Evolutionary conservation across 1,140 invertebrate genomes (phyloP).

Genomic region (Chrysopa pallens): DNA sequence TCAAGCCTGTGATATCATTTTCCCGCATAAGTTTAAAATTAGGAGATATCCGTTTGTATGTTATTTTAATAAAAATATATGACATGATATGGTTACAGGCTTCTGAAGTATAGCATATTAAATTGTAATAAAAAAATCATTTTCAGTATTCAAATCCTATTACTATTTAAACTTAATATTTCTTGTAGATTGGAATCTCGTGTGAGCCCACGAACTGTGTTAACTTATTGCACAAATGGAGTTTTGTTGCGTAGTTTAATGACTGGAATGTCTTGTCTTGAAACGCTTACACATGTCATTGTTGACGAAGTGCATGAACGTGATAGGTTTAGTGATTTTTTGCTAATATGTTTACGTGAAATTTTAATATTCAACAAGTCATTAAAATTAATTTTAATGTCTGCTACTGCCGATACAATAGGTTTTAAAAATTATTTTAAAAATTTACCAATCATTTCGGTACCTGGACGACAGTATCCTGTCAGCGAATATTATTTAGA

Average conservation of each 20-base stretch:
- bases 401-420: slow-evolving; percentile 71
- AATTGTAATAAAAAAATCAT: no score
- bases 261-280: slow-evolving; percentile 36
- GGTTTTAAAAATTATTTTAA: slow-evolving; percentile 63
- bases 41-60: no score
- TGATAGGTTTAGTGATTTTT: slow-evolving; percentile 82
- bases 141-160: no score
- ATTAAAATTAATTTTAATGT: slow-evolving; percentile 81
- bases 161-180: no score
- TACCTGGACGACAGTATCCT: slow-evolving; percentile 61
- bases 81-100: no score
- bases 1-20: no score
- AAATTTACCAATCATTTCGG: slow-evolving; percentile 52
- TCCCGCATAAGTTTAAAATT: no score
- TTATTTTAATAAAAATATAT: no score
- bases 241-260: slow-evolving; percentile 75
- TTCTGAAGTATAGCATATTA: no score
- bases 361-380: slow-evolving; percentile 49
- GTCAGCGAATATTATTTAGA: slow-evolving; percentile 70
- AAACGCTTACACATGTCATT: slow-evolving; percentile 62
- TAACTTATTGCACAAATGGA: slow-evolving; percentile 86
- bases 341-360: slow-evolving; percentile 70
- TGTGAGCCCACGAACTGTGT: slow-evolving; percentile 57
- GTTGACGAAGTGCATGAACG: slow-evolving; percentile 93
- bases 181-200: slow-evolving; percentile 49